Evolutionary conservation across 2,113 vertebrate species (phyloP).

Genomic region (Cynoglossus semilaevis): DNA sequence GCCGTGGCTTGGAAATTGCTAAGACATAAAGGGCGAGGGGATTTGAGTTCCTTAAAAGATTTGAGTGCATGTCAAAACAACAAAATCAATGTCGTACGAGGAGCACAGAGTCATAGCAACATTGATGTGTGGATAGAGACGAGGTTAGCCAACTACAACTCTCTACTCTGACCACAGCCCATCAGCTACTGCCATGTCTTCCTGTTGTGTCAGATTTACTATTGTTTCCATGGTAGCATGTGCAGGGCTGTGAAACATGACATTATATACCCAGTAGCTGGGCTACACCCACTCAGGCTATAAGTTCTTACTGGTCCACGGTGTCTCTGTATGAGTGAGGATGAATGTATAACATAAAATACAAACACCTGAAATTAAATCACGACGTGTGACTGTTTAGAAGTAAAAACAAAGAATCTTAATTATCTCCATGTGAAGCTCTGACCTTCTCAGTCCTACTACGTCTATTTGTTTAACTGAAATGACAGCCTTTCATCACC

Average conservation of each 20-base stretch:
- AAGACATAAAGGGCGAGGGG: too few species aligned
- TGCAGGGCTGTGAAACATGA: conserved; percentile 11
- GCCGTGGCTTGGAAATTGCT: too few species aligned
- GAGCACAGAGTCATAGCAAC: background rate
- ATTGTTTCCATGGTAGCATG: conserved; percentile 26
- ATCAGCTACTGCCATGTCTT: conserved; percentile 12
- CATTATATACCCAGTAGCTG: conserved; percentile 15
- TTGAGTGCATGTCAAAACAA: conserved; percentile 7
- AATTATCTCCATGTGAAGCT: too few species aligned
- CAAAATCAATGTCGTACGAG: conserved; percentile 1
- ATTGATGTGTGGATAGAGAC: conserved; percentile 19
- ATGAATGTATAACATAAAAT: too few species aligned
- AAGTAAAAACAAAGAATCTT: too few species aligned
- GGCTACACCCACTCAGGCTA: background rate
- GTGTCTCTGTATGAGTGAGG: background rate
- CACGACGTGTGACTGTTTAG: too few species aligned
- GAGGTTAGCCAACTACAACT: conserved; percentile 31
- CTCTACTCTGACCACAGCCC: conserved; percentile 5
- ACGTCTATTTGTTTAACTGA: background rate
- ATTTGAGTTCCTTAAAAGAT: too few species aligned
- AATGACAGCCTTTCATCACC: background rate
- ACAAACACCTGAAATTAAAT: too few species aligned
- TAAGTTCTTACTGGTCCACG: conserved; percentile 1
- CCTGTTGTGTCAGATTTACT: conserved; percentile 43
- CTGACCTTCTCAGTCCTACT: background rate